Conservation (phyloP, 2,888 invertebrate species). For the Pterobdella sp. region DNA sequence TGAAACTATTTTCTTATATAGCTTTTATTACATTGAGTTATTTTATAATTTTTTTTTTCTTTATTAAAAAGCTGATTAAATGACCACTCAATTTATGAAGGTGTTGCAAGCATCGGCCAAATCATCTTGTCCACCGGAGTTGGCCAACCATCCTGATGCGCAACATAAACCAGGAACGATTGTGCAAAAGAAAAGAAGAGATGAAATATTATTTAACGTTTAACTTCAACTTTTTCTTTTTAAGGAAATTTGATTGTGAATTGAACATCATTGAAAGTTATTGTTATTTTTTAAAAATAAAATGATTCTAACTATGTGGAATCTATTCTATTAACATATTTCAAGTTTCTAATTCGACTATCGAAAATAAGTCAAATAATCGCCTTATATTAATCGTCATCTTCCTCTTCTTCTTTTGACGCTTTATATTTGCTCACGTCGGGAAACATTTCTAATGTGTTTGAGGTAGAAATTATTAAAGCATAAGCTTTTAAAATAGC, state of each 20-base stretch:
- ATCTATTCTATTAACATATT: too few species aligned
- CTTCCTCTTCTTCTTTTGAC: background rate
- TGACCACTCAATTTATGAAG: background rate
- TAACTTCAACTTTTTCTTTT: too few species aligned
- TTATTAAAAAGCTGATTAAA: background rate
- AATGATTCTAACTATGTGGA: too few species aligned
- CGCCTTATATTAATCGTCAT: background rate
- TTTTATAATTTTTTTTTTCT: background rate
- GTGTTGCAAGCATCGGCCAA: conserved; percentile 69
- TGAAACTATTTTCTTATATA: background rate
- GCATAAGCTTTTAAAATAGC: background rate
- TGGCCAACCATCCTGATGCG: conserved; percentile 95
- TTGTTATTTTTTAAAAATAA: too few species aligned
- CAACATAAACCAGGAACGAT: conserved; percentile 93
- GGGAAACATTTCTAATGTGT: background rate
- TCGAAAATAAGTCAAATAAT: too few species aligned
- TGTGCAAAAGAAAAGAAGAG: conserved; percentile 66
- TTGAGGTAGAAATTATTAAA: background rate
- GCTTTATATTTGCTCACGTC: background rate
- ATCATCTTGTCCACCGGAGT: conserved; percentile 86
- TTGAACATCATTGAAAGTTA: too few species aligned
- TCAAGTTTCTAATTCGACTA: too few species aligned
- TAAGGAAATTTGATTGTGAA: too few species aligned
- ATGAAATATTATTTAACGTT: conserved; percentile 42
- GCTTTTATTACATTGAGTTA: background rate